Evolutionary conservation across 2,888 invertebrate genomes (phyloP), one percentile per base, ranked within the genome.

Genomic region (Thalpophila matura): DNA sequence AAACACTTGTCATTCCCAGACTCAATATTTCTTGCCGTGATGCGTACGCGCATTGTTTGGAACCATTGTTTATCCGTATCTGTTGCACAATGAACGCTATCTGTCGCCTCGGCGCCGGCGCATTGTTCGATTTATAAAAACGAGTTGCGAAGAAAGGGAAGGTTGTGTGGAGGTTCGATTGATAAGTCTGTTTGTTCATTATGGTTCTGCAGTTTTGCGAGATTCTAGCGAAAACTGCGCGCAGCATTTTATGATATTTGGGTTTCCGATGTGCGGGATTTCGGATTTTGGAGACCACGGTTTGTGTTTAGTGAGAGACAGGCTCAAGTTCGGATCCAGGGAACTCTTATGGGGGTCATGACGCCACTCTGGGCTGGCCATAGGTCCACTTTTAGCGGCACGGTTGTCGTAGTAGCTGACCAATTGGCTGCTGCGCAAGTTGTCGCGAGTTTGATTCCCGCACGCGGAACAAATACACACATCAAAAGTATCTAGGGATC

Each of bases 41-140:
- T 70, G 79, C 59, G 57, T 57, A 40, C 27, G 63, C 63, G 62
- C 63, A 72, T 75, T 77, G 74, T 79, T 70, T 12, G 55, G 54
- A 12, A 22, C 72, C 76, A 83, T 86, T 86, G 86, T 86, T 67
- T 73, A 18, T 47, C 84, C 82, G 70, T 86, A 86, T 84, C 80
- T 47, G 84, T 82, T 80, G 73, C 80, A 86, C 85, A 86, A 85
- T 85, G 69, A 67, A 59, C 57, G 62, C 60, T 74, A 76, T 79
- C 72, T 61, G 60, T 73, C 65, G 63, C 80, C 57, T 60, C 69
- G 57, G 14, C 37, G 66, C 74, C 69, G 57, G 14, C 37, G 66
- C 74, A 83, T 84, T 84, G 83, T 83, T 80, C 70, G 18, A 54
- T 43, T 61, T 73, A 79, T 81, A 79, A 65, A 65, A 74, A 60